phyloP scores from a whole-genome alignment of 2,797 vertebrate species.

The Macropus fuliginosus region DNA sequence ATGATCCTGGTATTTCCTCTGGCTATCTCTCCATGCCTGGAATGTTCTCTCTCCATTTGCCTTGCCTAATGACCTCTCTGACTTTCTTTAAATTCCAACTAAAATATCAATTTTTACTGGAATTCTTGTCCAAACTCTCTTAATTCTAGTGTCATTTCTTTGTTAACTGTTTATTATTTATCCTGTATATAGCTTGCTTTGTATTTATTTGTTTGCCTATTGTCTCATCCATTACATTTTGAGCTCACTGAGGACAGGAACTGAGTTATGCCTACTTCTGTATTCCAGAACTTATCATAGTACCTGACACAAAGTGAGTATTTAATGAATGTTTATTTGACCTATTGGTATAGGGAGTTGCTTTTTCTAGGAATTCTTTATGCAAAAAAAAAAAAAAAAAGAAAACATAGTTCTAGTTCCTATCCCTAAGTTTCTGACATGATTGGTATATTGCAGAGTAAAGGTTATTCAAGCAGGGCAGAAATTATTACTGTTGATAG shows the following conservation, averaged over 20 bases:
- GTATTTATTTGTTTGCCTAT: not conserved
- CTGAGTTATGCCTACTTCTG: not conserved
- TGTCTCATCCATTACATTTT: not conserved
- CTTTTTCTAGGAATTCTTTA: not conserved
- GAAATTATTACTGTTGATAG: not conserved
- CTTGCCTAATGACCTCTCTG: not conserved
- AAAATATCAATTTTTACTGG: not conserved
- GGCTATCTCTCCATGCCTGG: not conserved
- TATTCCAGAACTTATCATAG: not conserved
- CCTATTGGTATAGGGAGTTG: not conserved
- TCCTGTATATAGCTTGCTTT: not conserved
- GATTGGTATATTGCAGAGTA: not conserved
- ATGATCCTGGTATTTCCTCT: not conserved
- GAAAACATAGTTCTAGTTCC: too few species aligned
- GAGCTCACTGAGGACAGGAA: not conserved
- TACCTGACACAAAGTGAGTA: not conserved
- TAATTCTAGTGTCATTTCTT: not conserved
- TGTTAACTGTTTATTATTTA: not conserved
- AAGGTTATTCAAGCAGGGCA: not conserved
- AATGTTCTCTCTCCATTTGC: not conserved
- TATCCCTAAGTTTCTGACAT: not conserved
- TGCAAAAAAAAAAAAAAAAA: not conserved
- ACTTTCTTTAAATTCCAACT: not conserved
- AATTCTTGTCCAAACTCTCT: not conserved
- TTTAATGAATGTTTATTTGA: not conserved